These are phyloP conservation scores for Drosophila lutescens DNA, from an alignment of 2,888 invertebrate genomes.

Conservation along the genomic window DNA sequence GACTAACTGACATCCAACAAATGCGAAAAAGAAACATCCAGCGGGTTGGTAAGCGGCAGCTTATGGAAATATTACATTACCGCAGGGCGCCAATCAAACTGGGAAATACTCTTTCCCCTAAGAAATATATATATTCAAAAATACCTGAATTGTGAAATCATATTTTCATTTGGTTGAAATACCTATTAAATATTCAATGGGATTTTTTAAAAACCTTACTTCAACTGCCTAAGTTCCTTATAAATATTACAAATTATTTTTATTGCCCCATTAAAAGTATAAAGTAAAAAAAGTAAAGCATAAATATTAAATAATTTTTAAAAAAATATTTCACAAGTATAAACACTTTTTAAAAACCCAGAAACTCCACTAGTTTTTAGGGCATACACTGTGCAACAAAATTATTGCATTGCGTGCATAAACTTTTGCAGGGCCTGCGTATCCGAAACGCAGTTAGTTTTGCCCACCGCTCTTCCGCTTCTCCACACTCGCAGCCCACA, in stretches of 20 bases:
- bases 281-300: too few species aligned
- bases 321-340: neutral
- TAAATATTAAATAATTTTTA: neutral
- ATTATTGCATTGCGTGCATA: conserved; percentile 76
- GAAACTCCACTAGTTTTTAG: neutral
- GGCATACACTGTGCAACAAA: conserved; percentile 43
- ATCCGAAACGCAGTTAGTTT: conserved; percentile 58
- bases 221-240: too few species aligned
- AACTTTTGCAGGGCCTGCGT: conserved; percentile 64
- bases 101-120: conserved; percentile 10
- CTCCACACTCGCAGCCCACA: neutral
- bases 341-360: neutral
- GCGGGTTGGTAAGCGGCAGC: conserved; percentile 11
- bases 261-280: neutral
- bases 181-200: too few species aligned
- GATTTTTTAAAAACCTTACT: too few species aligned
- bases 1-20: conserved; percentile 65
- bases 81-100: neutral
- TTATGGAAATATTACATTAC: conserved; percentile 20
- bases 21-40: conserved; percentile 46
- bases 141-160: neutral
- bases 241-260: neutral
- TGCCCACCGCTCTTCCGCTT: conserved; percentile 1
- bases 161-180: too few species aligned
- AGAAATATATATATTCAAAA: neutral